Conservation (phyloP, 2,888 invertebrate genomes). For the Troides helena region DNA sequence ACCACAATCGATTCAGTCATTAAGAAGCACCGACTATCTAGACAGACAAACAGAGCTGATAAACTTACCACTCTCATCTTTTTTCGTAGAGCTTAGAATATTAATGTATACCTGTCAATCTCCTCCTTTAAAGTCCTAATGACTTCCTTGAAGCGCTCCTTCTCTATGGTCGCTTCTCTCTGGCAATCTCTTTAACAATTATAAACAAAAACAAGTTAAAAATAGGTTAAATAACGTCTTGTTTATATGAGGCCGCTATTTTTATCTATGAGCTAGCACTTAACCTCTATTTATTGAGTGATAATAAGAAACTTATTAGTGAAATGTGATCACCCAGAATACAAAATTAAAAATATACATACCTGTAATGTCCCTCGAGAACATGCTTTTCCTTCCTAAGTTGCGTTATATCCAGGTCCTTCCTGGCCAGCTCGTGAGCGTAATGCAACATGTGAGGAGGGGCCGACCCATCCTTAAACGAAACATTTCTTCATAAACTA, state of each 20-base stretch:
- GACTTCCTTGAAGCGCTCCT: conserved; percentile 75
- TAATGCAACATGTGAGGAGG: conserved; percentile 90
- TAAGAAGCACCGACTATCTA: too few relatives aligned
- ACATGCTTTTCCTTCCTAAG: conserved; percentile 86
- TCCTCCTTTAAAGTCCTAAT: conserved; percentile 82
- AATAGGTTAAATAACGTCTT: too few relatives aligned
- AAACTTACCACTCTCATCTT: too few relatives aligned
- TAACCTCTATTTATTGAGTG: too few relatives aligned
- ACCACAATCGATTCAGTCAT: too few relatives aligned
- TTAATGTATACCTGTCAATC: conserved; percentile 76
- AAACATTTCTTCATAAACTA: not conserved
- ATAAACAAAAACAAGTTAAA: not conserved
- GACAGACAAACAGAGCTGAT: too few relatives aligned
- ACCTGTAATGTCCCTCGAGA: conserved; percentile 73
- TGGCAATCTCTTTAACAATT: conserved; percentile 63
- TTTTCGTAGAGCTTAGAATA: not conserved
- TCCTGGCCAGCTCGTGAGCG: conserved; percentile 89
- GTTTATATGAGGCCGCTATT: too few relatives aligned
- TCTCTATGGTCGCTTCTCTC: conserved; percentile 73
- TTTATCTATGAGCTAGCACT: too few relatives aligned
- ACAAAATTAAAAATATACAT: not conserved
- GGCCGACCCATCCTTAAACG: conserved; percentile 63
- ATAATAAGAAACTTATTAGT: too few relatives aligned
- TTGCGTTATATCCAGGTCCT: conserved; percentile 87
- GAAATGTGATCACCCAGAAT: too few relatives aligned